Conservation (phyloP, 2,797 vertebrate genomes). For the Austrolebias charrua region DNA sequence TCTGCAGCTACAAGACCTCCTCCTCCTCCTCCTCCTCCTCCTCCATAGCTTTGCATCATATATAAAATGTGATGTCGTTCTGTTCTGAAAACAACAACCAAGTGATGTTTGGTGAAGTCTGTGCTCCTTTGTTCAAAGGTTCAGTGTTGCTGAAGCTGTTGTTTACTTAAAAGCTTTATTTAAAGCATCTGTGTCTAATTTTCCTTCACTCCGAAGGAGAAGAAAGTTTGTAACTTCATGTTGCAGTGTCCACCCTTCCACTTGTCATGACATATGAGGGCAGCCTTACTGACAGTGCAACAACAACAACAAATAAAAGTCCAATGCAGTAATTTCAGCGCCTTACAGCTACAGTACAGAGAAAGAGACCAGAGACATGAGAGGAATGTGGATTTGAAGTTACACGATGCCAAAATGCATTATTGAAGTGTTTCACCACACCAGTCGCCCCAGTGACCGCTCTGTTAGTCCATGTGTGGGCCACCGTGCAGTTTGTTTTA, state of each 20-base stretch:
- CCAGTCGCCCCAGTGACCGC: slow-evolving; percentile 29
- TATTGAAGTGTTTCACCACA: slow-evolving; percentile 65
- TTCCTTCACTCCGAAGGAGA: slow-evolving; percentile 15
- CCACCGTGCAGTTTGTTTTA: slow-evolving; percentile 20
- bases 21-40: neutral
- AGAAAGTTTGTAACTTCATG: slow-evolving; percentile 41
- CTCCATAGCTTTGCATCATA: slow-evolving; percentile 49
- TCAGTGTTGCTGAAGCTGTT: slow-evolving; percentile 62
- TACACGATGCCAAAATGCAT: slow-evolving; percentile 74
- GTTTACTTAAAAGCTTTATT: slow-evolving; percentile 50
- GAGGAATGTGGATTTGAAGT: slow-evolving; percentile 66
- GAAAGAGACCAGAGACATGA: slow-evolving; percentile 41
- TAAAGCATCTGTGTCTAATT: slow-evolving; percentile 34
- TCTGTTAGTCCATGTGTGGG: slow-evolving; percentile 30
- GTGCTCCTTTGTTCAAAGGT: slow-evolving; percentile 67
- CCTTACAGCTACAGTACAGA: slow-evolving; percentile 69
- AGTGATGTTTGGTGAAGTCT: slow-evolving; percentile 70
- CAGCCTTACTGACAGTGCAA: slow-evolving; percentile 68
- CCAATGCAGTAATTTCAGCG: slow-evolving; percentile 70
- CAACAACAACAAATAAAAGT: slow-evolving; percentile 36
- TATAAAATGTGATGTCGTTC: slow-evolving; percentile 68
- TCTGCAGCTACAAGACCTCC: slow-evolving; percentile 20
- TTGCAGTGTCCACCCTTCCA: slow-evolving; percentile 60
- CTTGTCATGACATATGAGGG: slow-evolving; percentile 57
- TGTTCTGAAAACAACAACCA: slow-evolving; percentile 51